A percentile compares a stretch with the other conserved stretches of the same genome.
These are phyloP conservation scores for Amniataba percoides DNA, from an alignment of 2,797 vertebrate species.

Conservation along the genomic window DNA sequence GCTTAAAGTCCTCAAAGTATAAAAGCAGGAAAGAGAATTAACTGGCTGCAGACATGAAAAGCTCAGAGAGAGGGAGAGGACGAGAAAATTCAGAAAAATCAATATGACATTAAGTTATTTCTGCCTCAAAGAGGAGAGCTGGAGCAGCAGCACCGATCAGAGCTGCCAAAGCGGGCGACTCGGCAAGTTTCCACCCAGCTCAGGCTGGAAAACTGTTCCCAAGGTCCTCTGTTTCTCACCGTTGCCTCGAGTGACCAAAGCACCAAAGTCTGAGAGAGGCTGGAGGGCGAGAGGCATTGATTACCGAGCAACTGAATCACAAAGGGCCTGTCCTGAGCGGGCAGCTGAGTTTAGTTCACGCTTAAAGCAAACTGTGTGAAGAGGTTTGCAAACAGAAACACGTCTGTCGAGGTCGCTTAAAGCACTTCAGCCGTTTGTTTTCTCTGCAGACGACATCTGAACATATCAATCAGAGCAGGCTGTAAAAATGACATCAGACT, in stretches of 20 bases:
- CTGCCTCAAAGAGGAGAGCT: conserved; percentile 13
- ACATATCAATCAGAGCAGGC: neutral
- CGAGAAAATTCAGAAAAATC: conserved; percentile 15
- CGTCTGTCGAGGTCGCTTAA: neutral
- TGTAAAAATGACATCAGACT: neutral
- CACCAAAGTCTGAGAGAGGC: conserved; percentile 11
- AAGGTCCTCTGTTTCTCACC: neutral
- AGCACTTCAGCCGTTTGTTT: neutral
- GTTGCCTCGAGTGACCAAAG: conserved; percentile 47
- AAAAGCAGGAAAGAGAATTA: neutral
- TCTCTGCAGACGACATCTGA: neutral
- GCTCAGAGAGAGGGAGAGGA: neutral
- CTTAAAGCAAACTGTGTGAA: conserved; percentile 9
- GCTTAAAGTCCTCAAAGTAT: conserved; percentile 15
- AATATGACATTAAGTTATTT: conserved; percentile 10
- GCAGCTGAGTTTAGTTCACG: neutral
- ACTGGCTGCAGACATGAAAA: neutral
- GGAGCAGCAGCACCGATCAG: neutral
- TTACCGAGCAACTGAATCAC: conserved; percentile 19
- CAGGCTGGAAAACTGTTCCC: conserved; percentile 13
- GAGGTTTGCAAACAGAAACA: conserved; percentile 16
- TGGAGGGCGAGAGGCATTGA: conserved; percentile 16
- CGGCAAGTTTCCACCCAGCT: conserved; percentile 18
- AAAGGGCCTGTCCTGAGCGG: conserved; percentile 4
- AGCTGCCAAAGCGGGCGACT: neutral